Base-by-base conservation (phyloP, 2,113 vertebrate species). In the Melanotaenia duboulayi region DNA sequence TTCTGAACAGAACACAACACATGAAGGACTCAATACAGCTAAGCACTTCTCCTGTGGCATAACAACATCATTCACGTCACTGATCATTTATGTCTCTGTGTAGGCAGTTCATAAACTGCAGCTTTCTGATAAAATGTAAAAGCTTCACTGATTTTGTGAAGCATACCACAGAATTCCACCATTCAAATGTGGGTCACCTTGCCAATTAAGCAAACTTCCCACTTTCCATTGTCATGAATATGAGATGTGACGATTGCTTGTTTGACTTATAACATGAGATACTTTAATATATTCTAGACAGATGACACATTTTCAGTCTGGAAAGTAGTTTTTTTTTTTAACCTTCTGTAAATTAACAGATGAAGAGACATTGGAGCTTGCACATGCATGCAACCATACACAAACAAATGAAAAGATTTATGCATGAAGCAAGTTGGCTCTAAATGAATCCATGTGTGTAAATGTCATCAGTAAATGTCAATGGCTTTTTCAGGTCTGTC, bases 391-490 rank as follows among this genome's bases (percentile, higher is more conserved):
- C 52, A 17, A 72, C 32, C 59, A 66, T 55, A 76, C 58, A 75
- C 49, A 42, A 59, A 24, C 32, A 56, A 71, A 81, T 10, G 0
- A 11, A 22, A 28, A 75, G 78, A 63, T 89, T 91, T 89, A 85
- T 81, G 78, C 83, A 86, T 89, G 78, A 65, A 25, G 56, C 56
- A 67, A 81, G 80, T 77, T 64, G 82, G 67, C 81, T 76, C 83
- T 64, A 75, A 84, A 86, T 83, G 58, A 88, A 76, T 81, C 68
- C 74, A 69, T 81, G 87, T 86, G 83, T 84, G 76, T 85, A 91
- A 91, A 91, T 90, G 86, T 87, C 83, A 92, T 78, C 78, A 80
- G 74, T 82, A 91, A 92, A 92, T 90, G 91, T 90, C 90, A 90
- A 89, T 84, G 83, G 83, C 85, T 82, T 90, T 91, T 74, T 83